A percentile compares a stretch with the other conserved stretches of the same genome.
Evolutionary conservation across 2,113 vertebrate genomes (phyloP).

Genomic region (Ammodramus savannarum): DNA sequence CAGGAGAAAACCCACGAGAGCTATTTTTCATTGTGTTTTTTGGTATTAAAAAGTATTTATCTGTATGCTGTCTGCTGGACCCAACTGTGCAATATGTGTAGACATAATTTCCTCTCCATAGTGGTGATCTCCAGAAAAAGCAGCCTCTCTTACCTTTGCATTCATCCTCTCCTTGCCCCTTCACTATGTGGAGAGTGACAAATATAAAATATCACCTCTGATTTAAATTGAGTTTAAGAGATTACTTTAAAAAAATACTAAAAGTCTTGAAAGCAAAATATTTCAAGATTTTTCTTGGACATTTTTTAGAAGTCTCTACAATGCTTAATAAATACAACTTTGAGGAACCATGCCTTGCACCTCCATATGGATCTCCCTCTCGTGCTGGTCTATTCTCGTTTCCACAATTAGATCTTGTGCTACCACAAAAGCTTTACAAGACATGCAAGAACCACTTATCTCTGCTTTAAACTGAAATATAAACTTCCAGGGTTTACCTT

Average conservation of each 20-base stretch:
- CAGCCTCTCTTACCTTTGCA: not conserved
- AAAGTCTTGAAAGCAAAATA: not conserved
- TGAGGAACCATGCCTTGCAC: not conserved
- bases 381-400: not conserved
- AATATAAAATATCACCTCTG: not conserved
- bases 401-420: not conserved
- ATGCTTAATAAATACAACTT: not conserved
- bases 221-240: not conserved
- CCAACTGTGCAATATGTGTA: not conserved
- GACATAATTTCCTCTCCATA: not conserved
- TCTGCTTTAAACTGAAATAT: not conserved
- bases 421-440: not conserved
- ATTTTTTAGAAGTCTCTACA: not conserved
- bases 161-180: not conserved
- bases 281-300: not conserved
- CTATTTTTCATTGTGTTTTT: not conserved
- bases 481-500: not conserved
- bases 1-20: not conserved
- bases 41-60: not conserved
- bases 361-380: not conserved
- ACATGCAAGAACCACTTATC: not conserved
- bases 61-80: not conserved
- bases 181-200: rapidly evolving
- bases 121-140: not conserved
- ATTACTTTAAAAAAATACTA: not conserved